phyloP scores from a whole-genome alignment of 2,888 invertebrate genomes.

The Cabera pusaria region DNA sequence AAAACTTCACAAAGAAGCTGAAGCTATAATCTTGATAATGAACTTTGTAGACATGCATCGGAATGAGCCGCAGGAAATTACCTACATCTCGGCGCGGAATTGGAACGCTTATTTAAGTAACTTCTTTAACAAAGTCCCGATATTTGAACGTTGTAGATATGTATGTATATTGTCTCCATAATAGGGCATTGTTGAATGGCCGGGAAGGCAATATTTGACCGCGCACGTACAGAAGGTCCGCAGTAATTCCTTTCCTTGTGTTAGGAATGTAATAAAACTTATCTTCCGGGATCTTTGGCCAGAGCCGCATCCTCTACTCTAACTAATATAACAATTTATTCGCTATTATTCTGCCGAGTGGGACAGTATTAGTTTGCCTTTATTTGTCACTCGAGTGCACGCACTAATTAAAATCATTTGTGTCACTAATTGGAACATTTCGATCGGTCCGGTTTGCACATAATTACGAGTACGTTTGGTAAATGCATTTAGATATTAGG shows the following conservation, averaged over 20 bases:
- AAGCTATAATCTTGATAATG: constrained; percentile 47
- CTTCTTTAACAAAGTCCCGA: constrained; percentile 19
- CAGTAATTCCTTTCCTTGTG: constrained; percentile 54
- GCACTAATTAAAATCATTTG: constrained; percentile 28
- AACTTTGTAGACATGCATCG: constrained; percentile 50
- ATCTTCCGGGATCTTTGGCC: constrained; percentile 55
- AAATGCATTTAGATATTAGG: constrained; percentile 1
- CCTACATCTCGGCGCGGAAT: constrained; percentile 23
- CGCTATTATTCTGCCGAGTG: constrained; percentile 25
- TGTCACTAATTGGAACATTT: constrained; percentile 21
- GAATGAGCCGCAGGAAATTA: constrained; percentile 44
- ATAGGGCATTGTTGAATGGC: constrained; percentile 65
- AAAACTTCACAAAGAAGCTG: constrained; percentile 27
- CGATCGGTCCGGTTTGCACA: constrained; percentile 16
- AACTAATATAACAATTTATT: constrained; percentile 30
- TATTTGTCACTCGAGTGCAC: constrained; percentile 22
- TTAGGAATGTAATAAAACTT: constrained; percentile 69
- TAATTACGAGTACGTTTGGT: constrained; percentile 9
- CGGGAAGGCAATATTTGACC: constrained; percentile 57
- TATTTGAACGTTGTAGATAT: constrained; percentile 32
- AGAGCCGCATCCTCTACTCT: constrained; percentile 16
- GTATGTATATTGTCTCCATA: constrained; percentile 58
- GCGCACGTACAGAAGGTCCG: constrained; percentile 45
- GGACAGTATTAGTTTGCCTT: constrained; percentile 16
- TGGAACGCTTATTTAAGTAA: constrained; percentile 23